A percentile compares a stretch with the other conserved stretches of the same genome.
Evolutionary conservation across 2,888 invertebrate species (phyloP).

Genomic region (Copidosoma aretas): DNA sequence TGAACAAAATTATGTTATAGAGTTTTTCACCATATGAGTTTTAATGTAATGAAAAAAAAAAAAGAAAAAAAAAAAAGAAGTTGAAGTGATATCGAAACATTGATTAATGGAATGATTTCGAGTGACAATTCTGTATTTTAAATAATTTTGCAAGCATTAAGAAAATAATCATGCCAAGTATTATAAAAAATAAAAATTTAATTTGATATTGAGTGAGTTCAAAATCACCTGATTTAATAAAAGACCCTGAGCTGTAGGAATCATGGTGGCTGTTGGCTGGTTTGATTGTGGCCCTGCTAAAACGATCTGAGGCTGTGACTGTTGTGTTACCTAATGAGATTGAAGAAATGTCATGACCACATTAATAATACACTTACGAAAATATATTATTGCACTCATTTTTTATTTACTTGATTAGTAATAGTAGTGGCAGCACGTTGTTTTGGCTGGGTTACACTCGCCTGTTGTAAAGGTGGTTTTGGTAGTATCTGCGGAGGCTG

Average conservation of each 20-base stretch:
- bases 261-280: conserved; percentile 60
- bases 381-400: background rate
- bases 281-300: conserved; percentile 61
- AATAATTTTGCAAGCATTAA: conserved; percentile 36
- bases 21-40: background rate
- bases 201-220: conserved; percentile 8
- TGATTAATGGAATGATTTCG: background rate
- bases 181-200: background rate
- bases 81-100: background rate
- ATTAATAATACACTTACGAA: no score
- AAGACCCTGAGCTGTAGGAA: conserved; percentile 61
- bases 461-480: conserved; percentile 64
- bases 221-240: conserved; percentile 62
- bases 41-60: background rate
- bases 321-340: conserved; percentile 57
- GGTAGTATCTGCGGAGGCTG: conserved; percentile 70
- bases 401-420: conserved; percentile 56
- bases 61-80: background rate
- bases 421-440: conserved; percentile 60
- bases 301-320: conserved; percentile 62
- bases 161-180: conserved; percentile 19
- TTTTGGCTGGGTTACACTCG: conserved; percentile 55
- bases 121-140: conserved; percentile 2
- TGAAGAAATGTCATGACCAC: conserved; percentile 2
- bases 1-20: no score